phyloP scores from a whole-genome alignment of 2,888 invertebrate species.

The Lasioglossum marginatum region DNA sequence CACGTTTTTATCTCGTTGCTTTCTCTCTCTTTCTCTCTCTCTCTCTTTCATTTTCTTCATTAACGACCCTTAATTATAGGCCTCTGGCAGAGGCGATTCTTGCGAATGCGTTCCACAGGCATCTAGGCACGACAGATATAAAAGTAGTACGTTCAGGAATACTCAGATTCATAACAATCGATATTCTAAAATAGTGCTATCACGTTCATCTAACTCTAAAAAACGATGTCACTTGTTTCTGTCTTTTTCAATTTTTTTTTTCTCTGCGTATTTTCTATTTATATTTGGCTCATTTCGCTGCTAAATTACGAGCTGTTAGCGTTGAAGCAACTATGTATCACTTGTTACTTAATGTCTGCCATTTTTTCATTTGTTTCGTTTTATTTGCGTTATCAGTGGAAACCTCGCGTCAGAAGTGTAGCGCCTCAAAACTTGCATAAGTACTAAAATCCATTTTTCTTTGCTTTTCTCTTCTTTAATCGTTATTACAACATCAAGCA shows the following conservation, averaged over 20 bases:
- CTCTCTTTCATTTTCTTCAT: constrained; percentile 17
- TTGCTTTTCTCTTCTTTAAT: constrained; percentile 7
- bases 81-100: constrained; percentile 64
- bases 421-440: constrained; percentile 64
- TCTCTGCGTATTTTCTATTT: constrained; percentile 20
- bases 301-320: constrained; percentile 66
- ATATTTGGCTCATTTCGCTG: constrained; percentile 35
- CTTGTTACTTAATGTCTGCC: constrained; percentile 53
- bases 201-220: constrained; percentile 67
- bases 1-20: constrained; percentile 64
- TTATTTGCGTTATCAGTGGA: constrained; percentile 58
- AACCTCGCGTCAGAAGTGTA: constrained; percentile 62
- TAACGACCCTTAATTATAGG: constrained; percentile 61
- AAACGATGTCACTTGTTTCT: constrained; percentile 47
- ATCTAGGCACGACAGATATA: constrained; percentile 74
- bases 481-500: constrained; percentile 64
- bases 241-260: constrained; percentile 33
- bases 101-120: constrained; percentile 71
- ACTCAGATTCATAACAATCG: constrained; percentile 67
- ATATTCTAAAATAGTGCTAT: constrained; percentile 72
- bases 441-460: constrained; percentile 48
- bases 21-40: background rate
- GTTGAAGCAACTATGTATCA: constrained; percentile 66
- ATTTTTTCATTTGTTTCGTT: constrained; percentile 45
- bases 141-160: constrained; percentile 73